phyloP scores from a whole-genome alignment of 2,113 vertebrate genomes.

The Aplodontia rufa region DNA sequence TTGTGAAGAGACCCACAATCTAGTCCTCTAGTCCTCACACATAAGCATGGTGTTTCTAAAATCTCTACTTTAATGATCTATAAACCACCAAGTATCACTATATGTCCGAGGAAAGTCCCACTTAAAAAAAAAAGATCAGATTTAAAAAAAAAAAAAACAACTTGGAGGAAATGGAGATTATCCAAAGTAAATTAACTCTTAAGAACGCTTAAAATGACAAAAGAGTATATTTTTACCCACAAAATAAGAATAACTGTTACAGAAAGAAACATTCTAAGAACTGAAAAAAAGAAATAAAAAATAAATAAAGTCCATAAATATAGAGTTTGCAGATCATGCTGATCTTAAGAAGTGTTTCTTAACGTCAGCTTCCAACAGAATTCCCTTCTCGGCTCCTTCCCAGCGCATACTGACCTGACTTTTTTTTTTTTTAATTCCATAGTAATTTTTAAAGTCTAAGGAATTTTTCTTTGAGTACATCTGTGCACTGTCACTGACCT shows the following conservation, averaged over 20 bases:
- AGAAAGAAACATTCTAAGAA: slow-evolving; percentile 15
- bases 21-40: background rate
- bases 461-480: background rate
- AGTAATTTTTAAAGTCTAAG: background rate
- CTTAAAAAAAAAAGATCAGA: background rate
- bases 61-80: background rate
- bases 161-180: background rate
- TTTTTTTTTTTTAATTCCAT: background rate
- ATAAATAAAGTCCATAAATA: background rate
- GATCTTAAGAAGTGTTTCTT: background rate
- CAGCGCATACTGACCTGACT: background rate
- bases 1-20: background rate
- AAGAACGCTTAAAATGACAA: background rate
- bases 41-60: too few relatives aligned
- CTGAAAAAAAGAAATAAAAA: background rate
- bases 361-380: background rate
- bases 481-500: background rate
- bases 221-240: background rate
- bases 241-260: slow-evolving; percentile 5
- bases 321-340: background rate
- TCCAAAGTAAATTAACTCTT: slow-evolving; percentile 15
- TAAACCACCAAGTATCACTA: background rate
- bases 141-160: background rate
- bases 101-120: background rate
- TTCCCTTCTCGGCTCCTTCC: background rate